phyloP scores from a whole-genome alignment of 2,888 invertebrate species.

The Cheilosia pagana region DNA sequence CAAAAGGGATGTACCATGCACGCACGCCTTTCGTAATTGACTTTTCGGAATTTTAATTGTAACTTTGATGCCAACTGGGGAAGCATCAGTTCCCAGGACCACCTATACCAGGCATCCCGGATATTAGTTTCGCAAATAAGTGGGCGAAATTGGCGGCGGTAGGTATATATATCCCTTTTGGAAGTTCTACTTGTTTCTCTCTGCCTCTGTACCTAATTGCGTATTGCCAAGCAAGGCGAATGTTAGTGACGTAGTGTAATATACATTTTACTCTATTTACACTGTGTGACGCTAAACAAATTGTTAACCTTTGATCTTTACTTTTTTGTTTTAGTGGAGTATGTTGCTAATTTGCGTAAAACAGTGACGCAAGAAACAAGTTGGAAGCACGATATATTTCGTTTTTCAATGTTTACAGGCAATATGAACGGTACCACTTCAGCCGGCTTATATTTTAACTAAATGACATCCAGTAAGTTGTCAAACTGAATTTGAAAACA shows the following conservation, averaged over 20 bases:
- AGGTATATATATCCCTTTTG: not conserved
- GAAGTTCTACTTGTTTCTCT: not conserved
- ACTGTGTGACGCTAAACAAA: conserved; percentile 15
- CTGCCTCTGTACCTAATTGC: no score
- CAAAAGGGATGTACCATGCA: conserved; percentile 33
- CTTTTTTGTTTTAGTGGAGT: not conserved
- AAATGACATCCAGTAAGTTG: not conserved
- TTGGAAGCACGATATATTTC: not conserved
- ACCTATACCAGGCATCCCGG: conserved; percentile 8
- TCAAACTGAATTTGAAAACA: not conserved
- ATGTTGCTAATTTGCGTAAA: not conserved
- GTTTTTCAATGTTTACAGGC: not conserved
- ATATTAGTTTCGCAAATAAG: conserved; percentile 36
- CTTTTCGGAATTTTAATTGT: conserved; percentile 50
- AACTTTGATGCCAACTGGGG: conserved; percentile 22
- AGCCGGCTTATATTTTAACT: not conserved
- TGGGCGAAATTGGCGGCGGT: conserved; percentile 3
- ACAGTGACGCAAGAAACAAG: not conserved
- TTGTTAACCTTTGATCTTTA: conserved; percentile 18
- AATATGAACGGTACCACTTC: not conserved
- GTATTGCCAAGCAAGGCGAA: no score
- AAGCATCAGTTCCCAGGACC: not conserved
- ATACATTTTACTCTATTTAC: not conserved
- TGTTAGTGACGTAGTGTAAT: not conserved
- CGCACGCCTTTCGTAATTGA: conserved; percentile 44